These are phyloP conservation scores for Apteryx owenii DNA, from an alignment of 2,113 vertebrate species.

Conservation along the genomic window DNA sequence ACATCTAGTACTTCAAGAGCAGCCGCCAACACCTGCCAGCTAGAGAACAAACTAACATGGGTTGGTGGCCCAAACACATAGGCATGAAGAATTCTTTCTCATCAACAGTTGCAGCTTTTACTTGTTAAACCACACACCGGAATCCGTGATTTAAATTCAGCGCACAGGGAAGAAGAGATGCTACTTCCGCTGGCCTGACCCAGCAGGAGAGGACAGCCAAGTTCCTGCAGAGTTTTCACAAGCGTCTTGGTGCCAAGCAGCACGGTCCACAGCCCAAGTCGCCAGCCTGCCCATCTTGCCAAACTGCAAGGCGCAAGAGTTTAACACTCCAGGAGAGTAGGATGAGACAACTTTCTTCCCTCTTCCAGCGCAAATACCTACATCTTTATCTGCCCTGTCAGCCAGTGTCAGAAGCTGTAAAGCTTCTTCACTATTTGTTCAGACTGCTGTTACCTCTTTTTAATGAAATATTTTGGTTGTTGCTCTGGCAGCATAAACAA, in stretches of 20 bases:
- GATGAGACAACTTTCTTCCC: not conserved
- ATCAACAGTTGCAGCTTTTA: not conserved
- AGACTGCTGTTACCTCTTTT: not conserved
- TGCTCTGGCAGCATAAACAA: not conserved
- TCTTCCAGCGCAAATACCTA: not conserved
- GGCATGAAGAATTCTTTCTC: not conserved
- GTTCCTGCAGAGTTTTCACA: not conserved
- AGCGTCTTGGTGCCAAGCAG: not conserved
- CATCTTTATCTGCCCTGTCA: not conserved
- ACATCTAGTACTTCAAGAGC: not conserved
- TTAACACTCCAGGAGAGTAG: not conserved
- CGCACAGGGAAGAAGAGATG: not conserved
- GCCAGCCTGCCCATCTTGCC: not conserved
- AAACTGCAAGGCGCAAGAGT: not conserved
- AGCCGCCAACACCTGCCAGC: not conserved
- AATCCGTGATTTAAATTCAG: not conserved
- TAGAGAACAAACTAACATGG: not conserved
- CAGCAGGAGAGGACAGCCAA: fast-evolving
- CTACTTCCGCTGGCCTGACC: not conserved
- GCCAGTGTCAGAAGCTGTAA: not conserved
- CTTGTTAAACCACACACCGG: not conserved
- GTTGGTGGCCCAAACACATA: not conserved
- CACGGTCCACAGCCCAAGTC: not conserved
- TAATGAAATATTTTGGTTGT: not conserved
- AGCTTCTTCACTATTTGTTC: not conserved